Evolutionary conservation across 2,113 vertebrate genomes (phyloP), one percentile per base, ranked within the genome.

Genomic region (Leptodactylus fuscus): DNA sequence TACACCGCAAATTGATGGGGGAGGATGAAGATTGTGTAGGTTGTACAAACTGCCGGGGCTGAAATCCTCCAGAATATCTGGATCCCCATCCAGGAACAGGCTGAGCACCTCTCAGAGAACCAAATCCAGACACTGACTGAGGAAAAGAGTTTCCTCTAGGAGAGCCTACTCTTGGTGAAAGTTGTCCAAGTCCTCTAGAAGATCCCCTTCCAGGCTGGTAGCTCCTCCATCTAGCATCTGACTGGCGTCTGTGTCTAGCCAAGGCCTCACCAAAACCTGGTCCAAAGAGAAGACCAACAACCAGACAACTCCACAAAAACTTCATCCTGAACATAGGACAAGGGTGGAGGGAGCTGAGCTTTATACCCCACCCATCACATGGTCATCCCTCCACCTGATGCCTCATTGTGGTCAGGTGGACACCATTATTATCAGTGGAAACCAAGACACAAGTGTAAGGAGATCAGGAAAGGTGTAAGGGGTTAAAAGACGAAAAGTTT

Each of bases 281-380:
- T 1, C 32, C 46, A 71, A 9, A 71, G 0, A 38, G 22, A 7
- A 82, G 48, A 11, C 24, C 22, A 13, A 73, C 29, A n/a, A 53
- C 0, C 32, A 73, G 1, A 2, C 62, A 18, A 46, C n/a, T 32
- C 36, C n/a, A 34, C 10, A 9, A 44, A 18, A 41, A 15, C 4
- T 8, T 13, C 81, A 82, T 82, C 34, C 18, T 82, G 34, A 41
- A 22, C 29, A 10, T 15, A 73, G n/a, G 9, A 15, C 8, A 1
- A 10, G 0, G 1, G 49, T 55, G 20, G 49, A n/a, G 49, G 20
- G 10, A 36, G 7, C 32, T 4, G 49, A 20, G 8, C 29, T 78
- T 55, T 78, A 78, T 78, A 78, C 32, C 24, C 44, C 46, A 27
- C 73, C 51, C 49, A 55, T 55, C 51, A 55, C 49, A 32, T 7